Evolutionary conservation across 2,113 vertebrate species (phyloP).

Genomic region (Tiliqua scincoides): DNA sequence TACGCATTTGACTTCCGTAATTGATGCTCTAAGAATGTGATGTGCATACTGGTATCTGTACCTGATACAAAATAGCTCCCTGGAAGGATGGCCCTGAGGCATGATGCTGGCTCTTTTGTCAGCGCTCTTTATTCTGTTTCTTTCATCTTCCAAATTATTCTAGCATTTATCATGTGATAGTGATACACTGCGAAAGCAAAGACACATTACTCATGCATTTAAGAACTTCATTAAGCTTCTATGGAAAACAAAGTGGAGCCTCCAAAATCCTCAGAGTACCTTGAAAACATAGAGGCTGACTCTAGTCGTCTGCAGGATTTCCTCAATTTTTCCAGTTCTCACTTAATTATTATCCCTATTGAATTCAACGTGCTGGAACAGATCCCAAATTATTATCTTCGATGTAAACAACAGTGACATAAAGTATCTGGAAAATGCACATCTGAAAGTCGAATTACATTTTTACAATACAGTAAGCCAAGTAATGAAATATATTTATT

Average conservation of each 20-base stretch:
- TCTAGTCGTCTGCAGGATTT: conserved; percentile 15
- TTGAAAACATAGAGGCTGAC: neutral
- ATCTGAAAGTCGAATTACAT: conserved; percentile 21
- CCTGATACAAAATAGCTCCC: neutral
- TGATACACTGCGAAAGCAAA: neutral
- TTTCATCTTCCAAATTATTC: neutral
- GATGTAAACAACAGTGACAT: neutral
- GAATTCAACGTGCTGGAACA: neutral
- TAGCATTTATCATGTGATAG: neutral
- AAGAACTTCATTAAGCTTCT: neutral
- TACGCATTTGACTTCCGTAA: neutral
- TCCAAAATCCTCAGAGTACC: neutral
- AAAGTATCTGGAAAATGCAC: neutral
- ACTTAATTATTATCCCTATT: conserved; percentile 2
- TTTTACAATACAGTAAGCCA: neutral
- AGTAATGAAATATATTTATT: conserved; percentile 12
- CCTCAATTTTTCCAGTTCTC: neutral
- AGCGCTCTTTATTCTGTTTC: neutral
- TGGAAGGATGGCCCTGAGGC: neutral
- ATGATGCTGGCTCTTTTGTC: neutral
- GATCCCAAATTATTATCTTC: neutral
- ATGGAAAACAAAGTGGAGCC: neutral
- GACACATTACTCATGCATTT: neutral
- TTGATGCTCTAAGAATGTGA: neutral
- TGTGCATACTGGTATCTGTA: neutral